A percentile compares a stretch with the other conserved stretches of the same genome.
Conservation (phyloP, 2,113 vertebrate species). For the Carassius carassius region DNA sequence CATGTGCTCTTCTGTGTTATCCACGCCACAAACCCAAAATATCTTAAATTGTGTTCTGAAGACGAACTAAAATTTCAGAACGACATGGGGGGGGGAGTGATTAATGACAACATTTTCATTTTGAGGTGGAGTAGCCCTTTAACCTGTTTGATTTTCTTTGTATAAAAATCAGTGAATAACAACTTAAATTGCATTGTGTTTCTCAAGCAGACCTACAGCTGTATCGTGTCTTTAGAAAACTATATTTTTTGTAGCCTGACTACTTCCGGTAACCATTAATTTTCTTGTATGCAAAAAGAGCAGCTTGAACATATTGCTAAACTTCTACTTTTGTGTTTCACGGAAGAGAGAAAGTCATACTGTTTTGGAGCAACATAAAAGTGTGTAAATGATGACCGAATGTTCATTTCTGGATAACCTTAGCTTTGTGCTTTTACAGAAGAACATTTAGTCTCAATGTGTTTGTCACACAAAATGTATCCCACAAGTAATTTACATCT, state of each 20-base stretch:
- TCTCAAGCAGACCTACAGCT: not conserved
- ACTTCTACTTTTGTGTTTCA: not conserved
- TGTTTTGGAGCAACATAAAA: not conserved
- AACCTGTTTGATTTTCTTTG: not conserved
- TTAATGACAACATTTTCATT: too few species aligned
- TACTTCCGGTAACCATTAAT: not conserved
- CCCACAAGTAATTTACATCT: constrained; percentile 2
- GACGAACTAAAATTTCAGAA: too few species aligned
- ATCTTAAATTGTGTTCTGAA: too few species aligned
- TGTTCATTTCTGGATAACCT: not conserved
- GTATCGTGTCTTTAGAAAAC: not conserved
- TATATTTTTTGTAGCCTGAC: not conserved
- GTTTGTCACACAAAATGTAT: not conserved
- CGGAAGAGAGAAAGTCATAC: not conserved
- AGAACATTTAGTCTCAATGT: not conserved
- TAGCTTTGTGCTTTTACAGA: not conserved
- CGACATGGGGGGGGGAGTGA: too few species aligned
- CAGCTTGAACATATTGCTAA: not conserved
- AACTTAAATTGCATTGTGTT: not conserved
- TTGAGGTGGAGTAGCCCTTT: too few species aligned
- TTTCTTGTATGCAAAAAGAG: not conserved
- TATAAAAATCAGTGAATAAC: not conserved
- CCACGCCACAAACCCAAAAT: too few species aligned
- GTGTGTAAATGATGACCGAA: not conserved
- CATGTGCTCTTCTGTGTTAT: too few species aligned